Percentiles rank a stretch among this genome's conserved stretches.
These are phyloP conservation scores for Patella vulgata DNA, from an alignment of 1,140 invertebrate genomes.

Conservation along the genomic window DNA sequence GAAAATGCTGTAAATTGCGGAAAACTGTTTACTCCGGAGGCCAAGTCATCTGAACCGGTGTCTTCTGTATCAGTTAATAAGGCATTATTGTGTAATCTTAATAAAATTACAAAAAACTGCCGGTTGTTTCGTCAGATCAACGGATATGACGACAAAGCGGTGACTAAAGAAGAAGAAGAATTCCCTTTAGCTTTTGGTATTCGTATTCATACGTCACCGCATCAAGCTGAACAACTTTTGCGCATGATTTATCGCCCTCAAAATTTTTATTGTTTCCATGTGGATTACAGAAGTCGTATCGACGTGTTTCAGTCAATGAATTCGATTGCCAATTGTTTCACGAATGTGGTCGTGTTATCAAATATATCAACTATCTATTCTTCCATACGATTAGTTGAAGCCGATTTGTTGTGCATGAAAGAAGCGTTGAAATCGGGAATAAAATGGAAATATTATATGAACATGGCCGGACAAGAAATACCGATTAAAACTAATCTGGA, in stretches of 20 bases:
- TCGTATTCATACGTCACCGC: conserved; percentile 41
- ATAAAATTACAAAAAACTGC: conserved; percentile 34
- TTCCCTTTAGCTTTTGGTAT: conserved; percentile 57
- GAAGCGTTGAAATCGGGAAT: conserved; percentile 24
- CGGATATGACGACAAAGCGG: conserved; percentile 23
- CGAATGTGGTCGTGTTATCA: conserved; percentile 48
- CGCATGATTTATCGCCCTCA: conserved; percentile 51
- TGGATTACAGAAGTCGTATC: conserved; percentile 31
- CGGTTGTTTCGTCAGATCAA: conserved; percentile 17
- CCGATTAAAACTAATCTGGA: conserved; percentile 46
- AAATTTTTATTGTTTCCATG: conserved; percentile 55
- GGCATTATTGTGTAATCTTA: conserved; percentile 14
- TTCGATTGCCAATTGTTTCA: conserved; percentile 38
- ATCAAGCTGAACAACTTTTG: conserved; percentile 45
- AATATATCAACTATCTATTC: conserved; percentile 30
- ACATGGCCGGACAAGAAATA: conserved; percentile 43
- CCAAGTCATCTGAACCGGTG: no score
- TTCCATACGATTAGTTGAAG: conserved; percentile 32
- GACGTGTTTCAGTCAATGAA: conserved; percentile 27
- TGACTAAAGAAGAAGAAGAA: conserved; percentile 38
- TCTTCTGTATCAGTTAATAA: no score
- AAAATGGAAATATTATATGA: conserved; percentile 48
- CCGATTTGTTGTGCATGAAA: conserved; percentile 43
- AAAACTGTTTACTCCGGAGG: no score
- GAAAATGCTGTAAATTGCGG: no score